Base-by-base conservation (phyloP, 2,797 vertebrate genomes). In the Steatocranus sp. region DNA sequence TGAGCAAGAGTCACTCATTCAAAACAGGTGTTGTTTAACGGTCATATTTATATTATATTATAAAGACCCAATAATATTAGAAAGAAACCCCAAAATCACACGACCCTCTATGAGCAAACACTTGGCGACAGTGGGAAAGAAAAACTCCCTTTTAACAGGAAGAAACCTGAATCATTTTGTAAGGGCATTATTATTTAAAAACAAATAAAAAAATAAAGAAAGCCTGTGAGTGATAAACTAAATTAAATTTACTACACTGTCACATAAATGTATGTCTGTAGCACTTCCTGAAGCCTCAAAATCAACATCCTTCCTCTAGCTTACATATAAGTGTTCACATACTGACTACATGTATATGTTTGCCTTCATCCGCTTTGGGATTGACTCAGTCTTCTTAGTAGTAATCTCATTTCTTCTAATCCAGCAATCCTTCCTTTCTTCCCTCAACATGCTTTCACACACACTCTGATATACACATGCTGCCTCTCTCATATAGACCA, bases 381-480 rank as follows among this genome's bases (percentile, higher is more conserved):
- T 94, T 93, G 93, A 84, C 87, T 89, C 82, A 54, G 82, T 88
- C 91, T 86, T 92, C 92, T 94, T 88, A 94, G 93, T 84, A 79
- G 81, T 95, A 95, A 95, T 95, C 95, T 87, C 76, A 95, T 94
- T 84, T 93, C 92, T 90, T 93, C 93, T 92, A 96, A 96, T 96
- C 88, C 41, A 43, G 1, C 25, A 83, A 66, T 38, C 49, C 61
- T 85, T 73, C n/a, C 78, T 70, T 30, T 46, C 82, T 49, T 30
- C 66, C 43, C 41, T 61, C 34, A 12, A 34, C 83, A 82, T 78
- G 75, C 86, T 89, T 49, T 58, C 63, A 36, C 56, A 56, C 68
- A 61, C 75, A 82, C 82, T 86, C 78, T 46, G 9, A 87, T 46
- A 43, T 43, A 80, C 85, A 70, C 87, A 91, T 84, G 88, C 85